These are phyloP conservation scores for Hyaena hyaena DNA, from an alignment of 2,113 vertebrate species.

Conservation along the genomic window DNA sequence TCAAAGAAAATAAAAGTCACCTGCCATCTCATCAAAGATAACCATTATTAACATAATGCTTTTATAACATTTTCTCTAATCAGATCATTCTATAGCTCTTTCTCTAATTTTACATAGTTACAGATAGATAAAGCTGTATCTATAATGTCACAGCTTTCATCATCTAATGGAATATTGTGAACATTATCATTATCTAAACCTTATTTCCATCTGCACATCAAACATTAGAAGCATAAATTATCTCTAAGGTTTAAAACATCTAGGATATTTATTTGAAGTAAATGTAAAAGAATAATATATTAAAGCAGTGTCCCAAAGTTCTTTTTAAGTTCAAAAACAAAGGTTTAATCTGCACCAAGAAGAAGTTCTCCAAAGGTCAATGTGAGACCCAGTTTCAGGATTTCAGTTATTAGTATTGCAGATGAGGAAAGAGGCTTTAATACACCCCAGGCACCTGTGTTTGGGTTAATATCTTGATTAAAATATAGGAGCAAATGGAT, in stretches of 20 bases:
- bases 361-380: neutral
- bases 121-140: neutral
- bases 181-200: neutral
- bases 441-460: neutral
- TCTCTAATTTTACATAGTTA: slow-evolving; percentile 27
- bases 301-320: slow-evolving; percentile 7
- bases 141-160: slow-evolving; percentile 6
- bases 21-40: neutral
- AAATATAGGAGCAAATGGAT: neutral
- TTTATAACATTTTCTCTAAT: neutral
- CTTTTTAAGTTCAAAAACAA: slow-evolving; percentile 17
- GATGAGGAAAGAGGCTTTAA: neutral
- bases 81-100: neutral
- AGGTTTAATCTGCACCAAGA: slow-evolving; percentile 28
- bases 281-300: slow-evolving; percentile 8
- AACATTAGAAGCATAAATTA: slow-evolving; percentile 49
- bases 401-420: neutral
- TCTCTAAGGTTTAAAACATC: neutral
- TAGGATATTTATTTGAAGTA: slow-evolving; percentile 44
- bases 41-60: neutral
- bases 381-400: neutral
- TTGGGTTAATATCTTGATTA: neutral
- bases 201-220: slow-evolving; percentile 43
- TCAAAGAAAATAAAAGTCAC: neutral
- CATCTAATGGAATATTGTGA: neutral